Evolutionary conservation across 1,140 invertebrate species (phyloP).

Genomic region (Drosophila lini): DNA sequence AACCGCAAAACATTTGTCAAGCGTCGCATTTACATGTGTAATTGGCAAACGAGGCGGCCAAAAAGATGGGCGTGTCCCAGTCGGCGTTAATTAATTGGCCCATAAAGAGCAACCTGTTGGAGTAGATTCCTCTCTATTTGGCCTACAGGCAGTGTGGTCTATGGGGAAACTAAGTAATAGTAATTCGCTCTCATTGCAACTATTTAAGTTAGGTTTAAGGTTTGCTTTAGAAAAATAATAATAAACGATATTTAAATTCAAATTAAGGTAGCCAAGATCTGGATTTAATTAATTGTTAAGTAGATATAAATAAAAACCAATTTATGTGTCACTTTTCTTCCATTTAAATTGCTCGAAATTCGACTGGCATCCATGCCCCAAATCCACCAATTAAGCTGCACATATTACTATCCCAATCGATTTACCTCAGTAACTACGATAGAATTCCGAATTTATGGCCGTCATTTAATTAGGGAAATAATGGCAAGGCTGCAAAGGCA

Average conservation of each 20-base stretch:
- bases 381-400: neutral
- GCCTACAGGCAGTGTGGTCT: slow-evolving; percentile 14
- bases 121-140: neutral
- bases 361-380: neutral
- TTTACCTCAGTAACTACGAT: slow-evolving; percentile 5
- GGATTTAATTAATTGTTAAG: neutral
- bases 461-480: slow-evolving; percentile 69
- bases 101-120: slow-evolving; percentile 42
- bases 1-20: slow-evolving; percentile 71
- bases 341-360: neutral
- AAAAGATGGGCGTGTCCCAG: slow-evolving; percentile 25
- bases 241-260: neutral
- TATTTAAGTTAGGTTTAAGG: too few species aligned
- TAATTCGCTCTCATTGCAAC: neutral
- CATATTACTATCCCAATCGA: slow-evolving; percentile 4
- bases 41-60: slow-evolving; percentile 11
- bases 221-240: neutral
- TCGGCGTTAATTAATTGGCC: slow-evolving; percentile 66
- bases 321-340: neutral
- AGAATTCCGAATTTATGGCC: slow-evolving; percentile 61
- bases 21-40: slow-evolving; percentile 53
- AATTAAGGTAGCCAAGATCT: too few species aligned
- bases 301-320: neutral
- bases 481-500: slow-evolving; percentile 27
- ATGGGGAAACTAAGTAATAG: neutral